Evolutionary conservation across 2,113 vertebrate genomes (phyloP).

Genomic region (Poeciliopsis prolifica): DNA sequence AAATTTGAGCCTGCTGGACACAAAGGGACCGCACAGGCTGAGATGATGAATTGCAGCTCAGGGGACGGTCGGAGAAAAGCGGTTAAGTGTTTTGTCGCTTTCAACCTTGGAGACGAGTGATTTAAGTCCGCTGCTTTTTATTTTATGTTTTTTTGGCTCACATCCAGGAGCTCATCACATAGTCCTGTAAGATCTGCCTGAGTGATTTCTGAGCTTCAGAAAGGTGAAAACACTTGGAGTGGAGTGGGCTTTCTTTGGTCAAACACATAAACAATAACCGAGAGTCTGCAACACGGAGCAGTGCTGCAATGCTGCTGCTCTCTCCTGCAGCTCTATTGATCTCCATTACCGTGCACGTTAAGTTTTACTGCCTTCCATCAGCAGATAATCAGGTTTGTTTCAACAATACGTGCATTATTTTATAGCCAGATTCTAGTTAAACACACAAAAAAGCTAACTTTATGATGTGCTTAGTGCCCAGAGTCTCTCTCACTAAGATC

Average conservation of each 20-base stretch:
- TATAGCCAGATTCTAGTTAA: background rate
- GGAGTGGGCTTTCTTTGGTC: conserved; percentile 11
- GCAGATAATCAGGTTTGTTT: background rate
- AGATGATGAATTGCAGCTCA: conserved; percentile 3
- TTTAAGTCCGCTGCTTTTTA: conserved; percentile 36
- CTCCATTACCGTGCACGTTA: background rate
- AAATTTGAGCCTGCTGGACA: conserved; percentile 16
- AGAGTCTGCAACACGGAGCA: background rate
- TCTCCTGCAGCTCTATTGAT: conserved; percentile 1
- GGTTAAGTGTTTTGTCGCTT: conserved; percentile 32
- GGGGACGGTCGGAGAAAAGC: background rate
- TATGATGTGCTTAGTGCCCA: too few relatives aligned
- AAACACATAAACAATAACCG: conserved; percentile 8
- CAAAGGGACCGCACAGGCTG: conserved; percentile 23
- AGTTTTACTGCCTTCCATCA: conserved; percentile 1
- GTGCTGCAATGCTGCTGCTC: background rate
- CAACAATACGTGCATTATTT: background rate
- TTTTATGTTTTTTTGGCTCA: background rate
- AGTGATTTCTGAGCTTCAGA: conserved; percentile 17
- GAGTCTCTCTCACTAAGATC: too few relatives aligned
- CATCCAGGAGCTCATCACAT: background rate
- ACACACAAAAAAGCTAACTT: background rate
- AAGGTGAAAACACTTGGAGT: background rate
- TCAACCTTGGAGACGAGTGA: conserved; percentile 29
- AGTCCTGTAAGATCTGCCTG: conserved; percentile 4